These are phyloP conservation scores for Callipepla squamata DNA, from an alignment of 2,113 vertebrate genomes.

Conservation along the genomic window DNA sequence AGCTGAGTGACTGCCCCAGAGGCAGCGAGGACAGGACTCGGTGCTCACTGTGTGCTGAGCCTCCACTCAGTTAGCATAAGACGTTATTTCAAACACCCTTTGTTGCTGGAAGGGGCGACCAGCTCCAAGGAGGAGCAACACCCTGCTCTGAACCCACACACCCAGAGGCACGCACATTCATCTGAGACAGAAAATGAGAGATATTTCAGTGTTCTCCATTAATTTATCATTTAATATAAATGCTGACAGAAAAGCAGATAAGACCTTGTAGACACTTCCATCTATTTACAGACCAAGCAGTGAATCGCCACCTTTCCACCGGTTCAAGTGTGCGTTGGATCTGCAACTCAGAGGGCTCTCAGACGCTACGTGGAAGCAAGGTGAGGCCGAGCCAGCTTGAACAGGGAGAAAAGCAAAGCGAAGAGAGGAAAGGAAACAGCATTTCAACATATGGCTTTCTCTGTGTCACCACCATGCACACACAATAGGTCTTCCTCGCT, in stretches of 20 bases:
- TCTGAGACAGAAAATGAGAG: constrained; percentile 34
- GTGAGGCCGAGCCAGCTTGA: constrained; percentile 57
- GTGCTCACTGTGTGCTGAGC: not conserved
- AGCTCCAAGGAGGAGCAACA: not conserved
- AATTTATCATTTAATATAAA: constrained; percentile 81
- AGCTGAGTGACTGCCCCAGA: not conserved
- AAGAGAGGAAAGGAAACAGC: constrained; percentile 15
- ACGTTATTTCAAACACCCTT: not conserved
- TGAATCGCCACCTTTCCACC: constrained; percentile 57
- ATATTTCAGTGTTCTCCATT: constrained; percentile 54
- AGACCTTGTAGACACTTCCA: constrained; percentile 70
- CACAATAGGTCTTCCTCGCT: not conserved
- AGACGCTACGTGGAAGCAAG: constrained; percentile 47
- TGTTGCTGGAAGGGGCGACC: not conserved
- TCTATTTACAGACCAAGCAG: constrained; percentile 75
- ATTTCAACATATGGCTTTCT: constrained; percentile 52
- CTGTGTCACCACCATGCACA: constrained; percentile 48
- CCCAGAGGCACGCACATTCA: not conserved
- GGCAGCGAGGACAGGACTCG: not conserved
- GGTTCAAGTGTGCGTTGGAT: constrained; percentile 54
- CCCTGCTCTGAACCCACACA: not conserved
- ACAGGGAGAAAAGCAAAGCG: constrained; percentile 17
- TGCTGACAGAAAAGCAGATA: constrained; percentile 78
- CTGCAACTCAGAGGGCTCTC: constrained; percentile 64
- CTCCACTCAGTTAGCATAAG: not conserved